Conservation (phyloP, 1,140 invertebrate genomes). For the Papilio polytes region DNA sequence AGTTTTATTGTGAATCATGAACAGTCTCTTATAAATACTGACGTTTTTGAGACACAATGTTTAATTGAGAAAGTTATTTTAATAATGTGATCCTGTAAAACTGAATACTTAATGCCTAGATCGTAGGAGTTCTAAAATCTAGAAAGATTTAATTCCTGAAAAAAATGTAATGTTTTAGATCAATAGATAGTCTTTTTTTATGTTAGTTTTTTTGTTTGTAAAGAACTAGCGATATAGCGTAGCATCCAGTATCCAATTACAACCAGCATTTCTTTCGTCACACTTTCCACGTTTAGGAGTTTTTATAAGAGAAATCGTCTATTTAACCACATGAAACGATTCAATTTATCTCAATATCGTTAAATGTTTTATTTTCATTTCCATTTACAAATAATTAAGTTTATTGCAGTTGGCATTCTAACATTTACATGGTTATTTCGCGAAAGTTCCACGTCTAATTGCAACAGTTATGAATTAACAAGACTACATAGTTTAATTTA, state of each 20-base stretch:
- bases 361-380: neutral
- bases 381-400: neutral
- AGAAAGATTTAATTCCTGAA: neutral
- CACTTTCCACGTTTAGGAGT: constrained; percentile 24
- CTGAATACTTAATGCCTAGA: neutral
- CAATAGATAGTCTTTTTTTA: too few species aligned
- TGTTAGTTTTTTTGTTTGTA: neutral
- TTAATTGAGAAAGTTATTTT: neutral
- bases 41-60: neutral
- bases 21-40: neutral
- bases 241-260: constrained; percentile 14
- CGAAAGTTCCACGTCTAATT: too few species aligned
- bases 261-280: constrained; percentile 3
- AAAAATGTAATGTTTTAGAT: neutral
- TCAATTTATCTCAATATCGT: neutral
- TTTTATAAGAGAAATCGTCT: constrained; percentile 18
- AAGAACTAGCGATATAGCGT: neutral
- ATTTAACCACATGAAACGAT: neutral
- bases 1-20: neutral
- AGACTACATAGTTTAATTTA: too few species aligned
- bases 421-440: too few species aligned
- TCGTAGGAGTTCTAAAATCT: neutral
- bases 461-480: too few species aligned
- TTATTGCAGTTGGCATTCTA: neutral
- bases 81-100: too few species aligned